Evolutionary conservation across 2,888 invertebrate genomes (phyloP).

Genomic region (Archaeoteleia sp.): DNA sequence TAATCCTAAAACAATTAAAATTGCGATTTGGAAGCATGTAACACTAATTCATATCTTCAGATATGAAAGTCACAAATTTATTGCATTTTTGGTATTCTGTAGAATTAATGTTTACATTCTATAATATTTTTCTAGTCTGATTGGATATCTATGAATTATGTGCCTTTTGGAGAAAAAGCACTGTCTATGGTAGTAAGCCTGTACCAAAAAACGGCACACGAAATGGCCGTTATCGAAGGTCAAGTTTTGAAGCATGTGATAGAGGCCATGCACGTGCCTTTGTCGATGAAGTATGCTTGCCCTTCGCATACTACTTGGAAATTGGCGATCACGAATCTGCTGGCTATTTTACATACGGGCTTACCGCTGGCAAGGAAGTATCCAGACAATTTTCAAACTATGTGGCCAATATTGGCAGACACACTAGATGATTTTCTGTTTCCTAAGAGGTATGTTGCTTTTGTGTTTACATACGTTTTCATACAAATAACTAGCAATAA

Average conservation of each 20-base stretch:
- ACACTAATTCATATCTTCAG: no score
- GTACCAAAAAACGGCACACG: constrained; percentile 84
- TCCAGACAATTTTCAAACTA: constrained; percentile 83
- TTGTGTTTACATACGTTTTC: neutral
- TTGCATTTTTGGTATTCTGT: no score
- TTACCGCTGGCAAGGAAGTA: constrained; percentile 89
- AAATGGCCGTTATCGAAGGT: constrained; percentile 82
- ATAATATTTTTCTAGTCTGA: constrained; percentile 77
- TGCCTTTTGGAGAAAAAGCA: constrained; percentile 90
- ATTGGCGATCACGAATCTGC: constrained; percentile 84
- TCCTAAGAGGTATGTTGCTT: constrained; percentile 80
- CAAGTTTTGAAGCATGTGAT: constrained; percentile 84
- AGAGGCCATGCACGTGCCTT: constrained; percentile 82
- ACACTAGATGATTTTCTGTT: constrained; percentile 95
- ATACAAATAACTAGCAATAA: constrained; percentile 4
- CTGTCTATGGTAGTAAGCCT: constrained; percentile 84
- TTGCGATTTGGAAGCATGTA: no score
- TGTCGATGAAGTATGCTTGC: constrained; percentile 88
- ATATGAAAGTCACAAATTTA: no score
- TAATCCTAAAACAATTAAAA: constrained; percentile 3
- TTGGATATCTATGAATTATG: constrained; percentile 87
- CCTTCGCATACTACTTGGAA: constrained; percentile 89
- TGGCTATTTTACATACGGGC: constrained; percentile 87
- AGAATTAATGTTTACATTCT: no score
- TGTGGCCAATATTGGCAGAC: constrained; percentile 91